Percentiles rank a stretch among this genome's conserved stretches.
Conservation (phyloP, 2,113 vertebrate genomes). For the Zosterops borbonicus region DNA sequence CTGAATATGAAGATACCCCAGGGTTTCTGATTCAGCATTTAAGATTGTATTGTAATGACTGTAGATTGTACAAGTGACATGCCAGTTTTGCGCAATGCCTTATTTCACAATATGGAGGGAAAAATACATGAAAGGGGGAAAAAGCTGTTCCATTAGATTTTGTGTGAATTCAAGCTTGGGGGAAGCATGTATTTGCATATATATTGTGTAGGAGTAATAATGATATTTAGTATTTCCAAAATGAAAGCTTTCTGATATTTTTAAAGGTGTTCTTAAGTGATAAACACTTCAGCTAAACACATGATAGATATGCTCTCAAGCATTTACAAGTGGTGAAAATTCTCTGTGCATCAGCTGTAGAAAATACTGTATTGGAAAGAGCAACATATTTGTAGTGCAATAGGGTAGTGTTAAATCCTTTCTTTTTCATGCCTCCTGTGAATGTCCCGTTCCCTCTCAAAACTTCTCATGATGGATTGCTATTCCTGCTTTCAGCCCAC, state of each 20-base stretch:
- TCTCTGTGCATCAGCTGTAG: not conserved
- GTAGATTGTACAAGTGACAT: not conserved
- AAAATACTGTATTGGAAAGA: not conserved
- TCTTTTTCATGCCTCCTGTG: not conserved
- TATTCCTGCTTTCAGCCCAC: not conserved
- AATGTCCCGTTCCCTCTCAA: not conserved
- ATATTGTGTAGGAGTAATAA: not conserved
- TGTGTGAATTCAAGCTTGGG: not conserved
- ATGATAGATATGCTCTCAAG: not conserved
- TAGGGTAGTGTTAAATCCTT: not conserved
- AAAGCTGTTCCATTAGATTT: not conserved
- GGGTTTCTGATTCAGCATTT: not conserved
- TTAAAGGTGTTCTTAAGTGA: constrained; percentile 5
- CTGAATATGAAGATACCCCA: not conserved
- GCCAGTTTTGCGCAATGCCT: not conserved
- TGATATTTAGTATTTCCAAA: not conserved
- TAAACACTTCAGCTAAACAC: constrained; percentile 2
- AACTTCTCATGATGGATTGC: not conserved
- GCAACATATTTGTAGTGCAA: not conserved
- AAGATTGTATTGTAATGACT: not conserved
- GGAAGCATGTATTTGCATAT: not conserved
- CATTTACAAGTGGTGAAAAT: not conserved
- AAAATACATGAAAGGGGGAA: not conserved
- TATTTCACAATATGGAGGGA: not conserved
- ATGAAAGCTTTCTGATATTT: constrained; percentile 2